These are phyloP conservation scores for Patella caerulea DNA, from an alignment of 2,888 invertebrate species.

Conservation along the genomic window DNA sequence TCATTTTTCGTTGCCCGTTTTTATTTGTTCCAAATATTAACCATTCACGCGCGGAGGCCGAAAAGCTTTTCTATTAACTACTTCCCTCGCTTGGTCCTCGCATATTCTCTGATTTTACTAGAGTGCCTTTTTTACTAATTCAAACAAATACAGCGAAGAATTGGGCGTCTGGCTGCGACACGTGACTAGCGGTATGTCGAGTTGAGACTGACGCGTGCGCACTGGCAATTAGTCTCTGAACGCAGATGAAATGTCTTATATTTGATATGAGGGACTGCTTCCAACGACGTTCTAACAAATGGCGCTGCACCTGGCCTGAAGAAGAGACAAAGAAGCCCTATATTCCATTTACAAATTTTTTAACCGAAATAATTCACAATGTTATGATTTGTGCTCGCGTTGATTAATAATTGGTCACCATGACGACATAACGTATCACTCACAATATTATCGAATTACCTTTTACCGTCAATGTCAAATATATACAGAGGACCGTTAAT, in stretches of 20 bases:
- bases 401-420: too few relatives aligned
- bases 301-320: conserved; percentile 3
- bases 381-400: background rate
- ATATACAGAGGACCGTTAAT: too few relatives aligned
- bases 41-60: background rate
- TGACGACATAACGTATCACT: too few relatives aligned
- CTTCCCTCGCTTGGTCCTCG: background rate
- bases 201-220: conserved; percentile 17
- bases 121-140: background rate
- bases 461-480: too few relatives aligned
- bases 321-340: background rate
- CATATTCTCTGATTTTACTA: background rate
- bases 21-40: conserved; percentile 5
- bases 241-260: conserved; percentile 5
- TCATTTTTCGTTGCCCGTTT: background rate
- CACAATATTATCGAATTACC: too few relatives aligned
- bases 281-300: conserved; percentile 4
- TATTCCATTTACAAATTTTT: background rate
- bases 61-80: background rate
- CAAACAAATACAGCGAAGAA: conserved; percentile 10
- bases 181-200: conserved; percentile 26
- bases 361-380: background rate
- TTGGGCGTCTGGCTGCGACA: conserved; percentile 13
- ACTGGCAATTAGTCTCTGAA: conserved; percentile 23
- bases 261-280: conserved; percentile 1